Percentiles rank a stretch among this genome's conserved stretches.
Conservation (phyloP, 92 coral and sea anemone genomes). For the Palythoa grandis region DNA sequence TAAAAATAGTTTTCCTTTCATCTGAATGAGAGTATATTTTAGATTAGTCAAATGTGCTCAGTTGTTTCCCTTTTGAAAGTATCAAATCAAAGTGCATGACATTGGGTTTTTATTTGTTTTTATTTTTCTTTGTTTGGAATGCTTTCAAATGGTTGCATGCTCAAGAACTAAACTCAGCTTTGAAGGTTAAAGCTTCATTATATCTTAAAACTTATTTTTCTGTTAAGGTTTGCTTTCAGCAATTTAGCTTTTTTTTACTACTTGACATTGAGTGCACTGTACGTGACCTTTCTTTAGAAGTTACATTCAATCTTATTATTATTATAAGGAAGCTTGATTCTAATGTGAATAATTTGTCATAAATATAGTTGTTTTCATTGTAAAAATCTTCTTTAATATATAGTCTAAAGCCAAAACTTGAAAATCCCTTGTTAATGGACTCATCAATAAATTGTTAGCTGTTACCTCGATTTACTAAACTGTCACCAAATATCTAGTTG, state of each 20-base stretch:
- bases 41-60: not conserved
- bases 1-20: conserved; percentile 1
- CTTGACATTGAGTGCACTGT: not conserved
- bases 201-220: not conserved
- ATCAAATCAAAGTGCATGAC: not conserved
- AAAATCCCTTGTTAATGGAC: not conserved
- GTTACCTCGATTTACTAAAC: not conserved
- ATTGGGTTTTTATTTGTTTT: not conserved
- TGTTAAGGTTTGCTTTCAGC: not conserved
- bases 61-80: not conserved
- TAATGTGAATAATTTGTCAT: not conserved
- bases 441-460: not conserved
- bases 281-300: too few relatives aligned
- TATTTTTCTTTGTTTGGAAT: not conserved
- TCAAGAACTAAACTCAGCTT: not conserved
- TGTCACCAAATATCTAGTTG: not conserved
- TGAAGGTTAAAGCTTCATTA: not conserved
- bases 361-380: not conserved
- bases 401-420: too few relatives aligned
- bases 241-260: not conserved
- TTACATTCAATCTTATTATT: too few relatives aligned
- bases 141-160: not conserved
- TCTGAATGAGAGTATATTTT: not conserved
- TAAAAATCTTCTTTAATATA: not conserved
- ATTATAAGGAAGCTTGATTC: not conserved